Evolutionary conservation across 2,113 vertebrate species (phyloP).

Genomic region (Lonchura striata): DNA sequence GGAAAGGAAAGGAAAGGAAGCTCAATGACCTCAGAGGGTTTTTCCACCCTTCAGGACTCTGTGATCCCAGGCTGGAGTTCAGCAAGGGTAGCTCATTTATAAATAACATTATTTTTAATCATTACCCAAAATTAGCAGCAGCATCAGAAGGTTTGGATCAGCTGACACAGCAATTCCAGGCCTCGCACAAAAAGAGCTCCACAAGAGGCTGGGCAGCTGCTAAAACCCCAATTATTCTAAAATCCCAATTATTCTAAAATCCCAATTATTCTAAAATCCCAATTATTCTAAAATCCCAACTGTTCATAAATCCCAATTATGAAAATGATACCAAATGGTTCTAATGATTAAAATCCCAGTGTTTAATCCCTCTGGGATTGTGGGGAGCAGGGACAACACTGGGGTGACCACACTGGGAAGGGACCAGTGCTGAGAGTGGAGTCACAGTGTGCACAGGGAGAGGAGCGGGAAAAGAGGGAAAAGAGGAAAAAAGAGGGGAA

Average conservation of each 20-base stretch:
- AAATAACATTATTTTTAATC: background rate
- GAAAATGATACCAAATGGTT: too few relatives aligned
- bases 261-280: too few relatives aligned
- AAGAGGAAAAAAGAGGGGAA: too few relatives aligned
- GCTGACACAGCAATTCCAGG: background rate
- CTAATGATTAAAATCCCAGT: accelerated
- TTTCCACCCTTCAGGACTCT: background rate
- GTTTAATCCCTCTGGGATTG: background rate
- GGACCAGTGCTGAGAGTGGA: accelerated
- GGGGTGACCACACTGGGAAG: background rate
- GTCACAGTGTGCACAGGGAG: background rate
- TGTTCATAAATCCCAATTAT: too few relatives aligned
- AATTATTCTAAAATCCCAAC: too few relatives aligned
- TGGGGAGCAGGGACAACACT: too few relatives aligned
- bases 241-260: background rate
- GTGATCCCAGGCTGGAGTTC: background rate
- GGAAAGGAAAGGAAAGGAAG: background rate
- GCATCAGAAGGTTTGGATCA: background rate
- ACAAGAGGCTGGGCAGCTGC: background rate
- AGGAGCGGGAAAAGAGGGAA: too few relatives aligned
- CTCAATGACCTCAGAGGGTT: background rate
- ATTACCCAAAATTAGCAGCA: background rate
- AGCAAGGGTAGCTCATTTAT: background rate
- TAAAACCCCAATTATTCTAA: background rate
- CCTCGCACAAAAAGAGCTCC: background rate